These are phyloP conservation scores for Diloba caeruleocephala DNA, from an alignment of 2,888 invertebrate genomes.

Conservation along the genomic window DNA sequence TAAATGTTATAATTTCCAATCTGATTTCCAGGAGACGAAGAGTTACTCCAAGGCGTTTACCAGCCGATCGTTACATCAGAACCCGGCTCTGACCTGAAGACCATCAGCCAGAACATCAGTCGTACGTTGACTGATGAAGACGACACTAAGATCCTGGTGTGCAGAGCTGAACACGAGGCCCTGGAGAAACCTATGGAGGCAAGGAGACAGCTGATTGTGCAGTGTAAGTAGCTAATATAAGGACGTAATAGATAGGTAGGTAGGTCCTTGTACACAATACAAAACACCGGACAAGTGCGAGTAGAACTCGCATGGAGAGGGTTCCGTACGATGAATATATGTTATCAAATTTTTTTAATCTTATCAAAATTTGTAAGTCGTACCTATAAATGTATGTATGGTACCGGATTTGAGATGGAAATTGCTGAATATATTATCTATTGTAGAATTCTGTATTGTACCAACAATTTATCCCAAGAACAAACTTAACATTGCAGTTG, in stretches of 20 bases:
- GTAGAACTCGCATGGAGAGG: no score
- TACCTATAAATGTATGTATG: no score
- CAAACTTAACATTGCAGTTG: no score
- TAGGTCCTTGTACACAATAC: no score
- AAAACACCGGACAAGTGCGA: no score
- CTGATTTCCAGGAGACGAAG: slow-evolving; percentile 88
- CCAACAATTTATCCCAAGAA: no score
- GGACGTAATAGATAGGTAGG: background rate
- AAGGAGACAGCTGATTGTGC: slow-evolving; percentile 71
- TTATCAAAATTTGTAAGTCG: no score
- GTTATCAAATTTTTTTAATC: no score
- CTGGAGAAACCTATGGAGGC: slow-evolving; percentile 75
- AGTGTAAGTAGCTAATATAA: slow-evolving; percentile 68
- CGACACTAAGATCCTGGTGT: slow-evolving; percentile 90
- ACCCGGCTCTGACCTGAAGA: slow-evolving; percentile 88
- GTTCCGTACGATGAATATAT: no score
- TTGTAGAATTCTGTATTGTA: no score
- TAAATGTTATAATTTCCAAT: background rate
- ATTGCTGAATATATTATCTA: no score
- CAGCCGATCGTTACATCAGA: slow-evolving; percentile 85
- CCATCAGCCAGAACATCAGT: slow-evolving; percentile 91
- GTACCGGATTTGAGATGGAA: no score
- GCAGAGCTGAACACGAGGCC: slow-evolving; percentile 91
- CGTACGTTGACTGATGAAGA: slow-evolving; percentile 90
- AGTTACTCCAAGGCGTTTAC: slow-evolving; percentile 89